A percentile compares a stretch with the other conserved stretches of the same genome.
Conservation (phyloP, 35 echinoderm and acorn worm species). For the Hemicentrotus pulcherrimus region DNA sequence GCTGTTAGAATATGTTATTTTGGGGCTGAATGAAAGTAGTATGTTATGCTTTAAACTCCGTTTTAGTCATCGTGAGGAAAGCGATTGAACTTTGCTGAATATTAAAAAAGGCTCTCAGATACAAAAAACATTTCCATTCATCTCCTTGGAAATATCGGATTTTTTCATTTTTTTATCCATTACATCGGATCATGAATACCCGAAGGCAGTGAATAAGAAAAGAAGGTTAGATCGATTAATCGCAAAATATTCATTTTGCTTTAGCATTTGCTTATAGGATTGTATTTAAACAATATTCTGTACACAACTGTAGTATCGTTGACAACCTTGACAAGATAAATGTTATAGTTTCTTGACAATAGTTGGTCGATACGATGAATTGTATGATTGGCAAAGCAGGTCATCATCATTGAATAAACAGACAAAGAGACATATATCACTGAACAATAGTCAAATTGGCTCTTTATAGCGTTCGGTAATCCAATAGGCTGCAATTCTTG, state of each 20-base stretch:
- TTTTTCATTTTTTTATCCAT: neutral
- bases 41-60: neutral
- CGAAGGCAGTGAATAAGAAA: neutral
- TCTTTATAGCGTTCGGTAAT: neutral
- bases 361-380: neutral
- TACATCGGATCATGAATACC: neutral
- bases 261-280: neutral
- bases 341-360: neutral
- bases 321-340: neutral
- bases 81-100: neutral
- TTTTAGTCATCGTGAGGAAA: too few relatives aligned
- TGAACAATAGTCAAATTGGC: neutral
- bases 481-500: neutral
- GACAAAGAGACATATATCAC: neutral
- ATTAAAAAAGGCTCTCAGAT: neutral
- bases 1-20: neutral
- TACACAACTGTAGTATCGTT: neutral
- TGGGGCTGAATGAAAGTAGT: neutral
- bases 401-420: neutral
- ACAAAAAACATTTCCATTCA: neutral
- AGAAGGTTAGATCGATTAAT: neutral
- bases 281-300: neutral
- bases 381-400: neutral
- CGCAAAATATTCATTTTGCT: neutral
- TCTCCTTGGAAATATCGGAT: neutral